Evolutionary conservation across 2,113 vertebrate genomes (phyloP), one percentile per base, ranked within the genome.

Genomic region (Tenebrosternarchus preto): DNA sequence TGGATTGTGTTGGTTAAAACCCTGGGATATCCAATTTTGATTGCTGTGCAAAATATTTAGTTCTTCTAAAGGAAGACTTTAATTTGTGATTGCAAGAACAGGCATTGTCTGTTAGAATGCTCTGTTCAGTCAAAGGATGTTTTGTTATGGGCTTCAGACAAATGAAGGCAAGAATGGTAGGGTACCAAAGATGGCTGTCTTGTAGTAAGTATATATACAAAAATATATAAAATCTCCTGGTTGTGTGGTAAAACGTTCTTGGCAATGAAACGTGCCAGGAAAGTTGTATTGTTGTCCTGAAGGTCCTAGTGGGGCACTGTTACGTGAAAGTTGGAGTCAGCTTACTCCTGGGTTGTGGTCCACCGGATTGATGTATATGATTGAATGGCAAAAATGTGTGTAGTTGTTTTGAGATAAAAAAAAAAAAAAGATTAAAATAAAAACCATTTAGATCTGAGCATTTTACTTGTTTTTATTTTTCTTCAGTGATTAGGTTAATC

Each of bases 41-140:
- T 88, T 88, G 86, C 85, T 88, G 83, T 86, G 80, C 85, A 88
- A 88, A 88, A 75, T 78, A 77, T 81, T 80, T 82, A 77, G 73
- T 84, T 85, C 83, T 86, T 88, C 82, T 81, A 61, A 67, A 39
- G 36, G 82, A 78, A 83, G 82, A 81, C 82, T 78, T 73, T 61
- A 56, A 33, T 73, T 63, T 73, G 74, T 80, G 66, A 70, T 36
- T 57, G 59, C 36, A 67, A 59, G 53, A 60, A 80, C 68, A 74
- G 33, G 46, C 25, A 9, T 76, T 59, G 69, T 53, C 31, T 77
- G 64, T 79, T 67, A 66, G 50, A 77, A 75, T 55, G 76, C 19
- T 61, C 53, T 79, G 72, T 78, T 29, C 33, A 33, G 25, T 29
- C n/a, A n/a, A n/a, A n/a, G 59, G 24, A 78, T 78, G 24, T 20